A percentile compares a stretch with the other conserved stretches of the same genome.
phyloP scores from a whole-genome alignment of 92 coral and sea anemone genomes.

The Phymanthus crucifer region DNA sequence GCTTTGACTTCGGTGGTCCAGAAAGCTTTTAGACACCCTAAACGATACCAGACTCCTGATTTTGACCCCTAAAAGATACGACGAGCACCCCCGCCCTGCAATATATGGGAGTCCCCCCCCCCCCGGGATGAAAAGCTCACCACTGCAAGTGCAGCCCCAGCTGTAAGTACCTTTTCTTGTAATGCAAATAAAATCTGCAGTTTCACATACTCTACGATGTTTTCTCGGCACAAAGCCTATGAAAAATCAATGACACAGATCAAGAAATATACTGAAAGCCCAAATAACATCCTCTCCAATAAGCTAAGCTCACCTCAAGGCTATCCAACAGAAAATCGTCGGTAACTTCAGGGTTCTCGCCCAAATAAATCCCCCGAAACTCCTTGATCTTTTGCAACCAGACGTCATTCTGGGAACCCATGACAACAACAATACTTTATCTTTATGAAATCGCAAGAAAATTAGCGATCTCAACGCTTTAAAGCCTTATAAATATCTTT shows the following conservation, averaged over 20 bases:
- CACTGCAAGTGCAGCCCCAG: not conserved
- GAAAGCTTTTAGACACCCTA: too few relatives aligned
- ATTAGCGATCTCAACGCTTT: not conserved
- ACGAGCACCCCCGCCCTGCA: too few relatives aligned
- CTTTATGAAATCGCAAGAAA: not conserved
- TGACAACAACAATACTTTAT: not conserved
- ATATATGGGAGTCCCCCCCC: too few relatives aligned
- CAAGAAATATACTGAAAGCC: not conserved
- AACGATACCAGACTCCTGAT: too few relatives aligned
- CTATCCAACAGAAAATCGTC: conserved; percentile 79
- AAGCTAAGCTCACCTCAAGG: conserved; percentile 70
- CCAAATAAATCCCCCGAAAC: conserved; percentile 46
- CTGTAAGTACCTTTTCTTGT: conserved; percentile 84
- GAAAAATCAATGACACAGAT: not conserved
- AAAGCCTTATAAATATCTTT: not conserved
- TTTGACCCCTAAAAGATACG: too few relatives aligned
- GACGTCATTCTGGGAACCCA: conserved; percentile 33
- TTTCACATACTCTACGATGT: conserved; percentile 73
- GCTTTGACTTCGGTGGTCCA: too few relatives aligned
- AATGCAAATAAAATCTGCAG: conserved; percentile 76
- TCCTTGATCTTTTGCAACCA: conserved; percentile 51
- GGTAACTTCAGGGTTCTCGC: conserved; percentile 36
- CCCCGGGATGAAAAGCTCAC: too few relatives aligned
- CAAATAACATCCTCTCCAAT: not conserved
- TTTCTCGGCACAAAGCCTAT: conserved; percentile 80